Base-by-base conservation (phyloP, 2,113 vertebrate genomes). In the Podarcis raffonei region DNA sequence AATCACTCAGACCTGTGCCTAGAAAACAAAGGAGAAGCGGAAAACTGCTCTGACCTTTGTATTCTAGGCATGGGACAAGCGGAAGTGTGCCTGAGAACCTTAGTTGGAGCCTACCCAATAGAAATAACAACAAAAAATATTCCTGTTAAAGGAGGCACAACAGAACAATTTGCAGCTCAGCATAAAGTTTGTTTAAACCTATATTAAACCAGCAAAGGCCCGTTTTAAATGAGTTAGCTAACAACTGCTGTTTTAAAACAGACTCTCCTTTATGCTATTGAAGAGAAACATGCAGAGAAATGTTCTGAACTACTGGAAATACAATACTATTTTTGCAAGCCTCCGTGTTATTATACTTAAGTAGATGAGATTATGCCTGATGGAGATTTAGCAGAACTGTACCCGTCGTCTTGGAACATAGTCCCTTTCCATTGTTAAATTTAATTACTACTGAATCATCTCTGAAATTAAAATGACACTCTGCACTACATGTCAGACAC, bases 391-490 rank as follows among this genome's bases (percentile, higher is more conserved):
- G 18, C n/a, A 82, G 59, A 90, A 57, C 23, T 76, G 18, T 4
- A 76, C 82, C 78, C 48, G 72, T 80, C 75, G 39, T 89, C 75
- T 85, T 80, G 66, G 66, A 84, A 84, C 66, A 80, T 79, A 22
- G 8, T 69, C 39, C 25, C n/a, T 71, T 89, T 84, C 65, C 39
- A 11, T 59, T 83, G 25, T 84, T 84, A 81, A 66, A 30, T 66
- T 81, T 57, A 89, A 89, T 81, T 81, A 86, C 37, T 48, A 75
- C 30, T n/a, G 76, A 85, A 81, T 68, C 79, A 69, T 77, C 18
- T 82, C 39, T 82, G n/a, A 86, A 82, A 13, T 85, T 76, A 76
- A 82, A 90, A 76, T 86, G 72, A 76, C 42, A 37, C 48, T 83
- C 20, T 83, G 71, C 18, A 48, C 32, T 66, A 66, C 12, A 75